These are phyloP conservation scores for Chymomyza costata DNA, from an alignment of 1,140 invertebrate species.

Conservation along the genomic window DNA sequence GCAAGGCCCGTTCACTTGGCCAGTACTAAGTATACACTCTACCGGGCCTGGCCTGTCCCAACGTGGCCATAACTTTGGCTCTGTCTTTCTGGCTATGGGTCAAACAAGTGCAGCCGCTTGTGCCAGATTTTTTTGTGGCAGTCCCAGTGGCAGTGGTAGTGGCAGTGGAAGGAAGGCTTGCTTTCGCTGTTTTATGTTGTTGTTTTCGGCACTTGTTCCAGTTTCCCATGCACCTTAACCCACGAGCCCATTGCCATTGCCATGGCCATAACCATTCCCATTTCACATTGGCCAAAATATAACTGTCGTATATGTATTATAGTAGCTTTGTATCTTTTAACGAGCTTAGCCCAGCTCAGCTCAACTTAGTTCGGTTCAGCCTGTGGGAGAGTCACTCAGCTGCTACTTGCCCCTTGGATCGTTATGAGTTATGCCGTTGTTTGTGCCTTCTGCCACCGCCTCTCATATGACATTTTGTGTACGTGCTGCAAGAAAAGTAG, in stretches of 20 bases:
- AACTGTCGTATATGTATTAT: background rate
- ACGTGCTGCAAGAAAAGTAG: too few relatives aligned
- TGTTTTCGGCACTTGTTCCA: conserved; percentile 59
- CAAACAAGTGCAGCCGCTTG: conserved; percentile 58
- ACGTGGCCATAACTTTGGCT: background rate
- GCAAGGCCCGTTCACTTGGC: conserved; percentile 38
- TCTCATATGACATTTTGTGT: too few relatives aligned
- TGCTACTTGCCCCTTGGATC: conserved; percentile 7
- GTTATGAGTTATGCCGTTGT: conserved; percentile 61
- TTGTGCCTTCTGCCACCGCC: background rate
- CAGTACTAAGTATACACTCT: background rate
- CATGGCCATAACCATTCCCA: conserved; percentile 52
- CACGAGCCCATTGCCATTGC: too few relatives aligned
- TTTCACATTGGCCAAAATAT: conserved; percentile 25
- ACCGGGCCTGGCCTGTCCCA: background rate
- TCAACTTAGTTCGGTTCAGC: background rate
- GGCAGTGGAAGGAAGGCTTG: too few relatives aligned
- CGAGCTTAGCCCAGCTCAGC: conserved; percentile 21
- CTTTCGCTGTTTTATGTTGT: conserved; percentile 49
- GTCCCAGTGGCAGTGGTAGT: conserved; percentile 7
- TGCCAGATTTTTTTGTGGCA: conserved; percentile 49
- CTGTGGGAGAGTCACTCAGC: conserved; percentile 2
- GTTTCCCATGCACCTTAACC: conserved; percentile 72
- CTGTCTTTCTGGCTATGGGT: conserved; percentile 23
- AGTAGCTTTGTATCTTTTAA: conserved; percentile 26